A percentile compares a stretch with the other conserved stretches of the same genome.
phyloP scores from a whole-genome alignment of 2,113 vertebrate genomes.

The Balaeniceps rex region DNA sequence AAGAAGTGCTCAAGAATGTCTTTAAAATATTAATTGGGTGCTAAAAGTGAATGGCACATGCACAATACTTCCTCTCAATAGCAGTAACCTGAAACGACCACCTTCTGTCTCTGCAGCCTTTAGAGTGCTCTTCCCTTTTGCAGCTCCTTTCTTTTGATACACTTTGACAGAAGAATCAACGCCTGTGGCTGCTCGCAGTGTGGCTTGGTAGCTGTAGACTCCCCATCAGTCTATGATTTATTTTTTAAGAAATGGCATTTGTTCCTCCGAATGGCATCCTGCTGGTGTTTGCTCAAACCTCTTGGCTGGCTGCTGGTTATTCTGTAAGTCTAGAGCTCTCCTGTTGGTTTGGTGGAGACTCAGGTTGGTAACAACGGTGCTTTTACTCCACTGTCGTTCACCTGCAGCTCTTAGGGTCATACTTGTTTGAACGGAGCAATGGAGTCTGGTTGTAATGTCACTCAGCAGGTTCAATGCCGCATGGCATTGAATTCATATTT shows the following conservation, averaged over 20 bases:
- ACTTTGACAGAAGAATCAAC: neutral
- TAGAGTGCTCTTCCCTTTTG: neutral
- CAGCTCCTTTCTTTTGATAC: conserved; percentile 13
- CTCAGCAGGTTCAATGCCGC: neutral
- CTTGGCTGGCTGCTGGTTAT: conserved; percentile 10
- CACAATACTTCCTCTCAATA: neutral
- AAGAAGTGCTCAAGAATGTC: neutral
- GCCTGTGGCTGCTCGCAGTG: neutral
- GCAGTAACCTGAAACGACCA: neutral
- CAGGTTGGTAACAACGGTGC: neutral
- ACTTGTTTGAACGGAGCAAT: neutral
- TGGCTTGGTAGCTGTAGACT: neutral
- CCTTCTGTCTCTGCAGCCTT: neutral
- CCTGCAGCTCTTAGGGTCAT: neutral
- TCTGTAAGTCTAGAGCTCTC: neutral
- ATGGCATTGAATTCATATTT: neutral
- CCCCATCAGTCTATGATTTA: neutral
- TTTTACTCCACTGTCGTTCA: neutral
- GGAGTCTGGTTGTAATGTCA: neutral
- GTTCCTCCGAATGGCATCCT: conserved; percentile 17
- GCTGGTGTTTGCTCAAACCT: neutral
- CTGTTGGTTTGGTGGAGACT: neutral
- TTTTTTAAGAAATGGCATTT: conserved; percentile 46
- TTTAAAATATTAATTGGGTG: conserved; percentile 36
- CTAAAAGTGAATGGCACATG: conserved; percentile 1